Percentiles rank a stretch among this genome's conserved stretches.
Evolutionary conservation across 35 echinoderm and acorn worm species (phyloP).

Genomic region (Anneissia japonica): DNA sequence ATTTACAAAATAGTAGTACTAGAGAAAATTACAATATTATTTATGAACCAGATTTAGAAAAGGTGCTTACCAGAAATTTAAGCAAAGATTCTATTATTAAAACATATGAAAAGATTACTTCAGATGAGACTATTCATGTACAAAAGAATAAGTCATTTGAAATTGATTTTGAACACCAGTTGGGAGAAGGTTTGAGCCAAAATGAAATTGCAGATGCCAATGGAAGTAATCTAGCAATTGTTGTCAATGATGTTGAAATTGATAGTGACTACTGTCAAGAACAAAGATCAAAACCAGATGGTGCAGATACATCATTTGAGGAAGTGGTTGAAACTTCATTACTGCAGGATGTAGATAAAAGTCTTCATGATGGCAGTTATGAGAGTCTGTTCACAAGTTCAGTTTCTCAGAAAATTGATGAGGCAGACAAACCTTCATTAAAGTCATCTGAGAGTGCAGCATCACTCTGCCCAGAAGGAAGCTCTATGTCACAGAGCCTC

Average conservation of each 20-base stretch:
- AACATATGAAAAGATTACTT: neutral
- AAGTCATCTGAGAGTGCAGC: neutral
- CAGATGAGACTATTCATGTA: neutral
- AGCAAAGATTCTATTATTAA: neutral
- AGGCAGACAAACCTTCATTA: neutral
- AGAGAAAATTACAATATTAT: neutral
- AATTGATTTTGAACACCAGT: neutral
- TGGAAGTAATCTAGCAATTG: conserved; percentile 10
- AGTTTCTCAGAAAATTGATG: neutral
- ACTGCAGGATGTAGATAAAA: neutral
- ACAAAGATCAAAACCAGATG: neutral
- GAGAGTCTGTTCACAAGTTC: neutral
- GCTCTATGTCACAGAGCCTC: neutral
- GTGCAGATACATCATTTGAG: neutral
- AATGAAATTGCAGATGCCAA: neutral
- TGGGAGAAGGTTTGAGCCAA: neutral
- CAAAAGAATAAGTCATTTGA: neutral
- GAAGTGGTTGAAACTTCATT: neutral
- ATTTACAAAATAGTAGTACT: neutral
- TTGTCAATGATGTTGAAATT: neutral
- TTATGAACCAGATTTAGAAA: neutral
- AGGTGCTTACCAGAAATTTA: neutral
- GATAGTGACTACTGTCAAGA: neutral
- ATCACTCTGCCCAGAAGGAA: neutral
- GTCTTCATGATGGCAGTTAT: neutral